Conservation (phyloP, 2,888 invertebrate species). For the Cryptophagus acutangulus region DNA sequence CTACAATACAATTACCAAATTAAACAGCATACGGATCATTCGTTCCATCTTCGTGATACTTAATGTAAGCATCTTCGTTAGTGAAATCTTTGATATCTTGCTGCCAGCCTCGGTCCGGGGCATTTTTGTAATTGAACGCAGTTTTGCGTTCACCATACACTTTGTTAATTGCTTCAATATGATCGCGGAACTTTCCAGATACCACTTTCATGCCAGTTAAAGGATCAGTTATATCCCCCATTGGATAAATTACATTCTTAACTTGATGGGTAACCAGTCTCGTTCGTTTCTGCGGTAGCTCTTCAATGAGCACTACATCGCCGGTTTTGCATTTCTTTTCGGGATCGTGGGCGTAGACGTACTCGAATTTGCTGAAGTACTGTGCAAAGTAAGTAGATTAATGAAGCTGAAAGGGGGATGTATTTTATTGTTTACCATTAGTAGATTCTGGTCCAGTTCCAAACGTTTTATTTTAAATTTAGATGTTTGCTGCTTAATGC, state of each 20-base stretch:
- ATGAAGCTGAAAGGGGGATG: conserved; percentile 2
- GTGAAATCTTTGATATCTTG: conserved; percentile 79
- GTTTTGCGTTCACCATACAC: conserved; percentile 65
- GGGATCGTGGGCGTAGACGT: conserved; percentile 74
- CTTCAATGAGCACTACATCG: conserved; percentile 75
- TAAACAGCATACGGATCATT: conserved; percentile 69
- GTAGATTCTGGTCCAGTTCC: conserved; percentile 68
- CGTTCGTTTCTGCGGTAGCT: conserved; percentile 66
- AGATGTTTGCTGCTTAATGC: conserved; percentile 69
- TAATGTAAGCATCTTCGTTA: conserved; percentile 69
- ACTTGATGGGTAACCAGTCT: conserved; percentile 75
- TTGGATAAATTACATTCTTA: conserved; percentile 71
- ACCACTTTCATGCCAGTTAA: conserved; percentile 76
- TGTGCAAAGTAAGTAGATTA: conserved; percentile 45
- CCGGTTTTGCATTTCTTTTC: conserved; percentile 72
- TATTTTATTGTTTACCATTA: conserved; percentile 75
- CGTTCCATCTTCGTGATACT: conserved; percentile 72
- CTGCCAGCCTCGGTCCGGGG: conserved; percentile 74
- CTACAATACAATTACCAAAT: background rate
- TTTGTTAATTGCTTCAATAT: conserved; percentile 62
- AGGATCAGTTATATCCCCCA: conserved; percentile 84
- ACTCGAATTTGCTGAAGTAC: conserved; percentile 74
- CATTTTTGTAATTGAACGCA: conserved; percentile 70
- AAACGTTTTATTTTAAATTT: conserved; percentile 72
- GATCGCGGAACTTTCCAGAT: conserved; percentile 67